Evolutionary conservation across 2,888 invertebrate genomes (phyloP).

Genomic region (Rhaphigaster nebulosa): DNA sequence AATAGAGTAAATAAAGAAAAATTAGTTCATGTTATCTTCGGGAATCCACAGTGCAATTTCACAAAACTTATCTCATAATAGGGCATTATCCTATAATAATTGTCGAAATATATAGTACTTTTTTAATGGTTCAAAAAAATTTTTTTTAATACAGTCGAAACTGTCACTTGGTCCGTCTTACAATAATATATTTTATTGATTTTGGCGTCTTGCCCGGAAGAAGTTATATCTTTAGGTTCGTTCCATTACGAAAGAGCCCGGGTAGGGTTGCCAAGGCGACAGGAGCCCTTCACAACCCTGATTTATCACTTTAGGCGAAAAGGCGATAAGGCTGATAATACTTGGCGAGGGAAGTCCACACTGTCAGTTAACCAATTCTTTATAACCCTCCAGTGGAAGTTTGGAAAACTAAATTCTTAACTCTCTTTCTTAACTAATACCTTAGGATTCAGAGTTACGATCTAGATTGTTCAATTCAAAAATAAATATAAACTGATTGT

Average conservation of each 20-base stretch:
- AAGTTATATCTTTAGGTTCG: not conserved
- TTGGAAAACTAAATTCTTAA: not conserved
- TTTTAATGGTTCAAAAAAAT: too few species aligned
- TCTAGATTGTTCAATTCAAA: not conserved
- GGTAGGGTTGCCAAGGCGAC: slow-evolving; percentile 33
- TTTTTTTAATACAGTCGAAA: too few species aligned
- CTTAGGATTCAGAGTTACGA: not conserved
- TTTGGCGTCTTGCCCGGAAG: not conserved
- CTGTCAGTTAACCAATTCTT: not conserved
- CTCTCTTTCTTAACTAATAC: not conserved
- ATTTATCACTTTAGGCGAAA: slow-evolving; percentile 35
- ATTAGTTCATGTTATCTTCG: too few species aligned
- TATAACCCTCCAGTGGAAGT: not conserved
- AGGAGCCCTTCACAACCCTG: slow-evolving; percentile 36
- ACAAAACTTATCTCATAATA: too few species aligned
- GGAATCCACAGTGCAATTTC: too few species aligned
- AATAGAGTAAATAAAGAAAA: too few species aligned
- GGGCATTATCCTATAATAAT: too few species aligned
- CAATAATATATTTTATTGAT: not conserved
- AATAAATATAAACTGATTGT: too few species aligned
- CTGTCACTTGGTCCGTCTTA: not conserved
- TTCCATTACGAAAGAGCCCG: not conserved
- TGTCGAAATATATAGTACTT: too few species aligned
- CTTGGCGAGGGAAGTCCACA: not conserved
- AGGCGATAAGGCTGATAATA: slow-evolving; percentile 45